These are phyloP conservation scores for Ceratitis capitata DNA, from an alignment of 1,140 invertebrate genomes.

Conservation along the genomic window DNA sequence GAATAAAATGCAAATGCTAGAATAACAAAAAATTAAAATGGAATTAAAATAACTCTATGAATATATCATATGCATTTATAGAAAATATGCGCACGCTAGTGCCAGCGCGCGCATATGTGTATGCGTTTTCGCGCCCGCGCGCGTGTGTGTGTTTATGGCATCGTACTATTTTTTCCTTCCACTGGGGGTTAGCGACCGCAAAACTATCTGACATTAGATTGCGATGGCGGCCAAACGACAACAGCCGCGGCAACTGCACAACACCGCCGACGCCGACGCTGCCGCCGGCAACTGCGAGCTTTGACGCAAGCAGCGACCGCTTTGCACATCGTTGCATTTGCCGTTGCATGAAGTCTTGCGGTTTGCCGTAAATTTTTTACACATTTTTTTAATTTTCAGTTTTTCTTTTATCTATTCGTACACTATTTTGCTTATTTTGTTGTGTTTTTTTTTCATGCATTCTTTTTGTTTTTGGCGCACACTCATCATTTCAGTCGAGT, in stretches of 20 bases:
- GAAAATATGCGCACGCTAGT: neutral
- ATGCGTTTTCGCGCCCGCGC: neutral
- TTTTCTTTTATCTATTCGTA: neutral
- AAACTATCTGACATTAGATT: constrained; percentile 66
- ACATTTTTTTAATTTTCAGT: neutral
- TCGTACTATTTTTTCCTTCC: constrained; percentile 38
- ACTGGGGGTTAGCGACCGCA: constrained; percentile 63
- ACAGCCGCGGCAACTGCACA: constrained; percentile 59
- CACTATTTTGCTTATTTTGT: neutral
- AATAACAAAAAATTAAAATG: constrained; percentile 27
- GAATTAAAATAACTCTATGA: constrained; percentile 24
- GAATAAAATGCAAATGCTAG: neutral
- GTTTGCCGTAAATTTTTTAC: neutral
- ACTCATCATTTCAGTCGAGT: constrained; percentile 13
- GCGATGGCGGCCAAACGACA: constrained; percentile 65
- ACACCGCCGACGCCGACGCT: neutral
- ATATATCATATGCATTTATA: constrained; percentile 1
- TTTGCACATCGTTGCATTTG: constrained; percentile 13
- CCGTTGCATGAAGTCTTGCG: constrained; percentile 22
- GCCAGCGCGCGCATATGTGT: neutral
- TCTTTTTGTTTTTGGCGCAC: neutral
- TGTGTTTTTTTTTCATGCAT: neutral
- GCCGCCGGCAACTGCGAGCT: neutral
- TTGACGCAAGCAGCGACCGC: neutral
- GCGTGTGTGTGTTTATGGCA: neutral